Evolutionary conservation across 2,888 invertebrate genomes (phyloP), one percentile per base, ranked within the genome.

Genomic region (Agriopis marginaria): DNA sequence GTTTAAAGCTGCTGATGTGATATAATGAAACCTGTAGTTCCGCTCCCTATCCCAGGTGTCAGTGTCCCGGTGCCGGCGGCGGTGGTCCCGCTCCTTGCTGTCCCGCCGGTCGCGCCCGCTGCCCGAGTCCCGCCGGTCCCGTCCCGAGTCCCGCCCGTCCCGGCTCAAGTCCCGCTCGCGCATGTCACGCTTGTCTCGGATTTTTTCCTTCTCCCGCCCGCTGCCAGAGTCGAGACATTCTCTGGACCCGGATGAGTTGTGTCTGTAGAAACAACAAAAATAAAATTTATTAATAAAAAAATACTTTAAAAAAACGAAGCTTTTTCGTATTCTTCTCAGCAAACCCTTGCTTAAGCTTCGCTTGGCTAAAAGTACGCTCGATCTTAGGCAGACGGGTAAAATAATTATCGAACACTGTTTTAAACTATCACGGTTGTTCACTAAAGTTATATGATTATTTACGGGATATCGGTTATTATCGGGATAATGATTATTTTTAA

Each of bases 141-240:
- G 79, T 0, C 79, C 82, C 0, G 88, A 90, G 61, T 95, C 95
- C 65, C 90, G 88, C 63, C 91, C 82, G 54, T 93, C 93, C 77
- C 93, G 86, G 51, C 89, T 89, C 40, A 92, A 79, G 62, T 93
- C 91, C 77, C 90, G 84, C 10, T 89, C 88, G 32, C 90, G 79
- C 77, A 90, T 74, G 72, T 94, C 88, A 61, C 94, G 86, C 79
- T 93, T 90, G 78, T 95, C 89, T 60, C 87, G 79, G 60, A 91
- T 74, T 77, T 90, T 95, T 62, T 91, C 93, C 73, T 89, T 95
- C 73, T 93, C 95, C 63, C 92, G 84, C n/a, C 95, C 91, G 80
- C 95, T 91, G 75, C 95, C 94, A 0, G 94, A 91, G 81, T 95
- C 89, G 4, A 94, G 79, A 74, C 95, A 90, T 85, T 94, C 92